A percentile compares a stretch with the other conserved stretches of the same genome.
phyloP scores from a whole-genome alignment of 2,888 invertebrate species.

The Eurytoma californica region DNA sequence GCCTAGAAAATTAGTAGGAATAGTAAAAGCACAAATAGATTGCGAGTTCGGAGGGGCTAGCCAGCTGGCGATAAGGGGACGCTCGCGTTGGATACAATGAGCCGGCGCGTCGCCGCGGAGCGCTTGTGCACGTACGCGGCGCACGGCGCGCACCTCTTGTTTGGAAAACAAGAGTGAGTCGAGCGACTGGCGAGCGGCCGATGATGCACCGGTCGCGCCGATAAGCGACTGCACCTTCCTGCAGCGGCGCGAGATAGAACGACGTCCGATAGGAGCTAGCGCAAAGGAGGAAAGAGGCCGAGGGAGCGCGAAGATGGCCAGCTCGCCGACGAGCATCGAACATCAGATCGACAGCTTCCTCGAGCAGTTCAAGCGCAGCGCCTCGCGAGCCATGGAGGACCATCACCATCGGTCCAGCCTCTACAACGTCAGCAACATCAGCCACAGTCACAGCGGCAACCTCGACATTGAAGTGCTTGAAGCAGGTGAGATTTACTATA shows the following conservation, averaged over 20 bases:
- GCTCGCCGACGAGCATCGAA: constrained; percentile 84
- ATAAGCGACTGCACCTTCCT: neutral
- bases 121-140: no score
- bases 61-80: no score
- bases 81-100: neutral
- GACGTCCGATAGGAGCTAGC: neutral
- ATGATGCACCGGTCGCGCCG: neutral
- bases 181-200: neutral
- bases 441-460: constrained; percentile 71
- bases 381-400: constrained; percentile 85
- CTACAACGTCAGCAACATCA: constrained; percentile 70
- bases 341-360: constrained; percentile 90
- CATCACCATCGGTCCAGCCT: constrained; percentile 61
- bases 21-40: no score
- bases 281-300: neutral
- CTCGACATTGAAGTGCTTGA: constrained; percentile 72
- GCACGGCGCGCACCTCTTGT: no score
- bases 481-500: constrained; percentile 67
- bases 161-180: no score
- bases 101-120: neutral
- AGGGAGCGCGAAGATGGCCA: constrained; percentile 75
- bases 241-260: neutral
- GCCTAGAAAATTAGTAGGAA: no score
- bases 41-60: no score
- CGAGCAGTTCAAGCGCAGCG: constrained; percentile 88